These are phyloP conservation scores for Campoletis sonorensis DNA, from an alignment of 1,140 invertebrate species.

Conservation along the genomic window DNA sequence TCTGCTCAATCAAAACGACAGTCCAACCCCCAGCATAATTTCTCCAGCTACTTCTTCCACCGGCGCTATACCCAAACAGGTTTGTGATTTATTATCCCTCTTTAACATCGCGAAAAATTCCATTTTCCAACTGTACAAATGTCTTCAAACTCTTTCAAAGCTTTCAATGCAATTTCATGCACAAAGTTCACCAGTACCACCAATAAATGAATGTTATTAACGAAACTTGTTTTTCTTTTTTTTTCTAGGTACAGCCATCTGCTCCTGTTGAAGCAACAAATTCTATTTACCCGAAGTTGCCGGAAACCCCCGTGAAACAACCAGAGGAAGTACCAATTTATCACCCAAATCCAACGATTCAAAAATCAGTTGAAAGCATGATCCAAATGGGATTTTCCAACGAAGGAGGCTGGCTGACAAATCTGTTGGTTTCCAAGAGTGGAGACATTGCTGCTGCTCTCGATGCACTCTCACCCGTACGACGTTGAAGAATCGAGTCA, in stretches of 20 bases:
- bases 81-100: conserved; percentile 15
- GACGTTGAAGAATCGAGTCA: conserved; percentile 27
- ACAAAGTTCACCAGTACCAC: no score
- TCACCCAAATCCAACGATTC: conserved; percentile 79
- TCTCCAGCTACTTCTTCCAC: conserved; percentile 20
- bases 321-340: conserved; percentile 43
- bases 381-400: conserved; percentile 89
- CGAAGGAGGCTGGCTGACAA: conserved; percentile 81
- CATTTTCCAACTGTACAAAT: no score
- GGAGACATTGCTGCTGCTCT: conserved; percentile 85
- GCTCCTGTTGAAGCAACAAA: conserved; percentile 34
- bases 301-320: conserved; percentile 37
- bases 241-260: conserved; percentile 43
- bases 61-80: conserved; percentile 41
- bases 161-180: no score
- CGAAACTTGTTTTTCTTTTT: background rate
- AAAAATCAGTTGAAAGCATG: conserved; percentile 82
- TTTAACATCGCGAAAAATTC: no score
- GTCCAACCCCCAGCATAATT: background rate
- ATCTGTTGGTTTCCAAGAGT: conserved; percentile 78
- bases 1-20: conserved; percentile 59
- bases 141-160: no score
- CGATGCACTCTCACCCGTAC: conserved; percentile 77
- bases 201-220: no score
- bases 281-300: conserved; percentile 61